Conservation (phyloP, 2,888 invertebrate genomes). For the Orthonychiurus folsomi region DNA sequence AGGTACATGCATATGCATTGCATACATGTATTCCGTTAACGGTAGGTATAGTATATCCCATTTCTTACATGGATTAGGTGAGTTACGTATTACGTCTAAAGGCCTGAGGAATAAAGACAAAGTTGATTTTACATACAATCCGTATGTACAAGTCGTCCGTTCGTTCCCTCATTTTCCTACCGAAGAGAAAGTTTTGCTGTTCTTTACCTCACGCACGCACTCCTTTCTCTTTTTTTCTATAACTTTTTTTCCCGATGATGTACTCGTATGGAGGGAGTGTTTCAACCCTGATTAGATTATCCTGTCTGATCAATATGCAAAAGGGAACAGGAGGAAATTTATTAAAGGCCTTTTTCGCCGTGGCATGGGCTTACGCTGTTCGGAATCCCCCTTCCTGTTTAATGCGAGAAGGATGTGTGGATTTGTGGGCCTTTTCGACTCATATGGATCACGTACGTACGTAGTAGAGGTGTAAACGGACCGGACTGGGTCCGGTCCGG, state of each 20-base stretch:
- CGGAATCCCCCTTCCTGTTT: no score
- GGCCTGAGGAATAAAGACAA: no score
- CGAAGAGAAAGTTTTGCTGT: background rate
- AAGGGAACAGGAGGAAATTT: constrained; percentile 30
- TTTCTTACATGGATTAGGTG: background rate
- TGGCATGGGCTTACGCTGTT: no score
- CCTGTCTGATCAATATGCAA: constrained; percentile 40
- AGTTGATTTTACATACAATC: no score
- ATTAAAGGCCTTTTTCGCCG: constrained; percentile 23
- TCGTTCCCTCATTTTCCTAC: background rate
- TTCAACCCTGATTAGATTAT: constrained; percentile 39
- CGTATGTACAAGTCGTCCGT: no score
- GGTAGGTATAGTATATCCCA: no score
- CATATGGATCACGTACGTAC: background rate
- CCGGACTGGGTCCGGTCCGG: no score
- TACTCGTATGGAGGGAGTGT: constrained; percentile 19
- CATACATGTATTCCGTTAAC: no score
- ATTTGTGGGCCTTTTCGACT: background rate
- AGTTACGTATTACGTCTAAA: background rate
- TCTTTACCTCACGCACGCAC: background rate
- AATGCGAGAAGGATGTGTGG: no score
- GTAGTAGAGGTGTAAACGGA: no score
- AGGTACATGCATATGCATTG: no score
- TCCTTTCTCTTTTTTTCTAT: background rate
- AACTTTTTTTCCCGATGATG: background rate